These are phyloP conservation scores for Shargacucullia verbasci DNA, from an alignment of 2,888 invertebrate genomes.

Conservation along the genomic window DNA sequence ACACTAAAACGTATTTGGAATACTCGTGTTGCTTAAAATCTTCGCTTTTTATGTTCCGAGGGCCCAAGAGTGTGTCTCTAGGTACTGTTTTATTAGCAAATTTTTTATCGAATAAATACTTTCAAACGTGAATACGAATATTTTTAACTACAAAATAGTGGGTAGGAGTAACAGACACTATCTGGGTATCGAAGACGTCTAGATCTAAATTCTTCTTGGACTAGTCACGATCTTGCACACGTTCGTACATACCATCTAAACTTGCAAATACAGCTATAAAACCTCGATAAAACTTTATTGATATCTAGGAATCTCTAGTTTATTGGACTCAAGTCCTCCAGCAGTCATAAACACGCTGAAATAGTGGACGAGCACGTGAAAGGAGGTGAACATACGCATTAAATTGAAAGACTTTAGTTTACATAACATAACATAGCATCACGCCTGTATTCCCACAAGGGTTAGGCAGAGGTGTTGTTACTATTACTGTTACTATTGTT, in stretches of 20 bases:
- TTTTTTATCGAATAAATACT: no score
- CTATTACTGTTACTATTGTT: no score
- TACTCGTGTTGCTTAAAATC: slow-evolving; percentile 19
- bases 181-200: no score
- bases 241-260: background rate
- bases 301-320: slow-evolving; percentile 35
- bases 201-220: no score
- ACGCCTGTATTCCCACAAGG: no score
- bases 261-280: slow-evolving; percentile 16
- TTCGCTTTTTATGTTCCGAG: slow-evolving; percentile 15
- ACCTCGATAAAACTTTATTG: slow-evolving; percentile 42
- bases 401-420: slow-evolving; percentile 32
- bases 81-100: no score
- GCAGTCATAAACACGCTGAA: slow-evolving; percentile 37
- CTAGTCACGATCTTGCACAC: no score
- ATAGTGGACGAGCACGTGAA: slow-evolving; percentile 13
- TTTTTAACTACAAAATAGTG: no score
- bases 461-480: no score
- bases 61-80: slow-evolving; percentile 1
- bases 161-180: no score
- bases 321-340: slow-evolving; percentile 30
- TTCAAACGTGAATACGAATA: no score
- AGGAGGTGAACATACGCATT: slow-evolving; percentile 43
- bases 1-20: slow-evolving; percentile 43
- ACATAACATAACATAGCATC: no score